Evolutionary conservation across 1,140 invertebrate species (phyloP), one percentile per base, ranked within the genome.

Genomic region (Araneus ventricosus): DNA sequence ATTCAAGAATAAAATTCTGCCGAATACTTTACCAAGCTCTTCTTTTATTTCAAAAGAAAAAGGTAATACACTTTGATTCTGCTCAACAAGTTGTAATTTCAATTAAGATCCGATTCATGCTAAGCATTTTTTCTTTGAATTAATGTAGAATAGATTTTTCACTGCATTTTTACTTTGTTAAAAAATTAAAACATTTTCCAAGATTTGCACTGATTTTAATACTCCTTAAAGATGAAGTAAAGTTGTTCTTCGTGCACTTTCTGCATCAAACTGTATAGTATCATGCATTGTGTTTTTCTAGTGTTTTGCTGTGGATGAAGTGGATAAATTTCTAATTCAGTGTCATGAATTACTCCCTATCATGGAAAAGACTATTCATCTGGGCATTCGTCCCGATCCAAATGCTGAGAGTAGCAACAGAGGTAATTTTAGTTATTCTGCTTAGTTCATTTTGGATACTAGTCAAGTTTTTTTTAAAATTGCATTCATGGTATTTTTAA

Each of bases 1-100:
- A 97, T 95, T 96, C 97, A 22, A 96, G 98, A 94, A 97, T 99
- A 57, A 97, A 98, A 94, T 99, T 99, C 95, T 97, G 97, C 52
- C 97, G 98, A 93, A 96, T 98, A 95, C 97, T 99, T 92, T 98
- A 98, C 95, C 97, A 98, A 96, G 97, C 97, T 27, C 96, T 99
- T 34, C 96, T 97, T 63, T 95, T 97, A 57, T 96, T 98, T 80
- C 96, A 97, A 95, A 96, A 96, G 57, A 95, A 96, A 93, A 96
- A 96, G 94, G 95, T 95, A 94, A 95, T 96, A 3, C 79, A n/a
- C 59, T 90, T 82, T 90, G 7, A 27, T 67, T 27, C 6, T 63
- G 3, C 6, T 30, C 3, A 7, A 14, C 45, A 52, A 17, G 17
- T 14, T 52, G 17, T 4, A 14, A 1, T 17, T 52, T 45, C 10